These are phyloP conservation scores for Conops quadrifasciatus DNA, from an alignment of 2,888 invertebrate genomes.

Conservation along the genomic window DNA sequence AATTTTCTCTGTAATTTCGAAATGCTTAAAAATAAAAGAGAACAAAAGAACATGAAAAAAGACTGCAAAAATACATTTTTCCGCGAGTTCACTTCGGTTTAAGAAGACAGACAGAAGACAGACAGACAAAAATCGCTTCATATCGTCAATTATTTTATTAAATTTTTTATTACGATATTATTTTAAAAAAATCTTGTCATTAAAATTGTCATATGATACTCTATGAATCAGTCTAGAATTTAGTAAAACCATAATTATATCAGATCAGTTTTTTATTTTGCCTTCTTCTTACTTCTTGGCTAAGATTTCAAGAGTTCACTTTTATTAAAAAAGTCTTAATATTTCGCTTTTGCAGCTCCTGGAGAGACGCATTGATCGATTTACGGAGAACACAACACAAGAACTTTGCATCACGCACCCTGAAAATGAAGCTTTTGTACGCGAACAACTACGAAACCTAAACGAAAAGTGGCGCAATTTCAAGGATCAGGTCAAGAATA, in stretches of 20 bases:
- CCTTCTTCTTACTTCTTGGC: not conserved
- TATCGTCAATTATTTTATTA: not conserved
- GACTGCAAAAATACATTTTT: no score
- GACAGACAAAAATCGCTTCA: not conserved
- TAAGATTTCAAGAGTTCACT: not conserved
- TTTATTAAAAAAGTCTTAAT: not conserved
- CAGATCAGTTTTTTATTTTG: no score
- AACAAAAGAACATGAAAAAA: no score
- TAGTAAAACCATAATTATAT: no score
- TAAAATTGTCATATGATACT: no score
- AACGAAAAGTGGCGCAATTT: constrained; percentile 75
- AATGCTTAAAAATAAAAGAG: not conserved
- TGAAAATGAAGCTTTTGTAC: constrained; percentile 69
- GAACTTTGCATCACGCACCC: constrained; percentile 67
- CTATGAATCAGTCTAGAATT: no score
- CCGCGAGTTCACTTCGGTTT: no score
- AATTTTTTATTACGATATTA: no score
- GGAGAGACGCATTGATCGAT: constrained; percentile 75
- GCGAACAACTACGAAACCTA: constrained; percentile 72
- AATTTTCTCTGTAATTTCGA: not conserved
- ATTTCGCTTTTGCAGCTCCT: constrained; percentile 68
- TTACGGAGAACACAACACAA: constrained; percentile 74
- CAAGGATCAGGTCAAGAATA: constrained; percentile 73
- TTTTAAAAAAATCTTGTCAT: no score
- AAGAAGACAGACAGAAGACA: not conserved